Evolutionary conservation across 2,113 vertebrate species (phyloP), one percentile per base, ranked within the genome.

Genomic region (Tachycineta bicolor): DNA sequence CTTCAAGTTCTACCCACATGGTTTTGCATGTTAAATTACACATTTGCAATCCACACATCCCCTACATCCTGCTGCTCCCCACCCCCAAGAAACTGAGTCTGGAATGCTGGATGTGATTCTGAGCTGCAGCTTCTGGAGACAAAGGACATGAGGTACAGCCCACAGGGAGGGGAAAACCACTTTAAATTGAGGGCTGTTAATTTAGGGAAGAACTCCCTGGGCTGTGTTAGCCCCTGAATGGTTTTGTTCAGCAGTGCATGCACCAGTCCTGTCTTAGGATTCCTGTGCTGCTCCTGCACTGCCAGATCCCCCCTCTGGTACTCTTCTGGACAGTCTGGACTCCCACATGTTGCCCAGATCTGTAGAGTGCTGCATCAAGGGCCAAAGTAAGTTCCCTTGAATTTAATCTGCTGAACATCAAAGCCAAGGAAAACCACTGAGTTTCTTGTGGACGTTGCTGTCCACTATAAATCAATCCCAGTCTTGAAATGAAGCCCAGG

Each of bases 341-440:
- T 90, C 55, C 47, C 1, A 3, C 2, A 0, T 4, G 9, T 17
- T 88, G 34, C 71, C 85, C 59, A 46, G 11, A 79, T 31, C 79
- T 58, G 9, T 46, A 34, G 0, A 43, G 33, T 31, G n/a, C 55
- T 67, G 33, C 25, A 86, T 41, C 2, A 3, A 83, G 60, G 29
- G 52, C 23, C 52, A 68, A 69, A 79, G 16, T 9, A 46, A 28
- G 24, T 37, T 83, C 44, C 39, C 60, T 50, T 80, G 37, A 80
- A 86, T n/a, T 74, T 65, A 80, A 90, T 77, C 79, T 65, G n/a
- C 39, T 67, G 46, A 93, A 70, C 63, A 92, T 80, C 83, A 94
- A 96, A 93, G 67, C 63, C 41, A 69, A 85, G 49, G 75, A 90
- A 95, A 96, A 76, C 12, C 55, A 62, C 71, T 6, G 29, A 80